A percentile compares a stretch with the other conserved stretches of the same genome.
Conservation (phyloP, 1,140 invertebrate species). For the Bombus haemorrhoidalis region DNA sequence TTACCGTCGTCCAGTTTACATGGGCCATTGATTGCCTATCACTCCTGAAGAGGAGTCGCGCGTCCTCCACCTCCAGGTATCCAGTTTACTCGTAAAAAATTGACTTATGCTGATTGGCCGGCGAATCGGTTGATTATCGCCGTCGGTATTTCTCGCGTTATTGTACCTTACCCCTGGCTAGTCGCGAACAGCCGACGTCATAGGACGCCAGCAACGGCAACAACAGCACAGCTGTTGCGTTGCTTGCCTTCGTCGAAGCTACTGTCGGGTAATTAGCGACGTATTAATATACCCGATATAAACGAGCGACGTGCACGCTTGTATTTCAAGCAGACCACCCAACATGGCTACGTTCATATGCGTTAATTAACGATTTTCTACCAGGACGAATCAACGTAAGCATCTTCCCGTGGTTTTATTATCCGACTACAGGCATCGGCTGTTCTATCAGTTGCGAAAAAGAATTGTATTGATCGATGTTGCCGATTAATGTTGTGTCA, state of each 20-base stretch:
- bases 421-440: background rate
- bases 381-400: background rate
- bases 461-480: conserved; percentile 7
- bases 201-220: conserved; percentile 1
- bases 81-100: conserved; percentile 32
- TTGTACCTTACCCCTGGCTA: background rate
- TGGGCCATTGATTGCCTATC: conserved; percentile 12
- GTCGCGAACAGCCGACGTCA: background rate
- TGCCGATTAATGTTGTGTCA: background rate
- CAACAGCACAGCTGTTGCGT: conserved; percentile 8
- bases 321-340: conserved; percentile 40
- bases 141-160: conserved; percentile 26
- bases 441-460: background rate
- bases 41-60: background rate
- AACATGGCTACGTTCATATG: background rate
- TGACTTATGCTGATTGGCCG: conserved; percentile 43
- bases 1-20: background rate
- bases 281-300: conserved; percentile 50
- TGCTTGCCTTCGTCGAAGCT: conserved; percentile 3
- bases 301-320: conserved; percentile 27
- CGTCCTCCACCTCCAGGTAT: background rate
- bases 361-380: conserved; percentile 46
- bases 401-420: background rate
- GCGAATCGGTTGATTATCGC: conserved; percentile 29
- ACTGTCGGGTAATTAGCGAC: conserved; percentile 43